Evolutionary conservation across 2,113 vertebrate genomes (phyloP), one percentile per base, ranked within the genome.

Genomic region (Dissostichus mawsoni): DNA sequence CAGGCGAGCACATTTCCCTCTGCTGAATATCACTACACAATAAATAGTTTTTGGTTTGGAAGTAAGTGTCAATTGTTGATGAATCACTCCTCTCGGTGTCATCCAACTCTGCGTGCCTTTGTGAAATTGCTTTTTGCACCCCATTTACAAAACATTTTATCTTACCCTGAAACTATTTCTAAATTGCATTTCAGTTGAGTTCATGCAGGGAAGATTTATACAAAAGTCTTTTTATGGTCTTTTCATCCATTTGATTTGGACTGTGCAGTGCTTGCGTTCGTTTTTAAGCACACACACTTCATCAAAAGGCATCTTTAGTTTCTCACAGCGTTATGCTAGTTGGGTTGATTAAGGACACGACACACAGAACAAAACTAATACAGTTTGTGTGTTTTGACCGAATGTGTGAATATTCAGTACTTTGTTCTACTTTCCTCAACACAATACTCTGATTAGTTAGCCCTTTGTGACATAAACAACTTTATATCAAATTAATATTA

Each of bases 51-150:
- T 77, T 75, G 45, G 58, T 81, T 86, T 76, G 52, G 70, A 87
- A 68, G 78, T 68, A 72, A 88, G 63, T 84, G 81, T 87, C 78
- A 87, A 41, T 77, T 77, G 83, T 69, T 50, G 79, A 86, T 90
- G 76, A 83, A 90, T 92, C 74, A 58, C 74, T 84, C 61, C 45
- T 86, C 52, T 66, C 52, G 36, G 59, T 87, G 78, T 88, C 83
- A 58, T 77, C 73, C 57, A 64, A 61, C 74, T 83, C 53, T 44
- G 81, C 77, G 59, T 77, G 62, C 73, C 73, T 87, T 78, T 81
- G 78, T 78, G 53, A 85, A 91, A 92, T 84, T 79, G 87, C 83
- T 89, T 85, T 91, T 81, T 68, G 81, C 76, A 85, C n/a, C 16
- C 18, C 74, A 83, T 82, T 87, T 81, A 80, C 57, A 66, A 81